Conservation (phyloP, 2,888 invertebrate species). For the Eupithecia subfuscata region DNA sequence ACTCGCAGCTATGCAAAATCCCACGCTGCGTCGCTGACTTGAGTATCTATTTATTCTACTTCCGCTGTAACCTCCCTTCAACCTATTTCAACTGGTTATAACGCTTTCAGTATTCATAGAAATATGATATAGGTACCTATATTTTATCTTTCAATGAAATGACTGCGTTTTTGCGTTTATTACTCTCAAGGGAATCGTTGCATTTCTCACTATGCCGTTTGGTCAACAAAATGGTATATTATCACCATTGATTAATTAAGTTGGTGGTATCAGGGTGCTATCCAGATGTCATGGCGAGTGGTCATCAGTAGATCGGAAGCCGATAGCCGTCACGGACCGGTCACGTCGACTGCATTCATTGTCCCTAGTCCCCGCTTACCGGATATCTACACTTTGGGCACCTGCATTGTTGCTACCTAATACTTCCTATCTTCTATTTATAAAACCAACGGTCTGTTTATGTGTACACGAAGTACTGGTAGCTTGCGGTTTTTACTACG, state of each 20-base stretch:
- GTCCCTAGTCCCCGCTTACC: slow-evolving; percentile 67
- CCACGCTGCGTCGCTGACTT: slow-evolving; percentile 6
- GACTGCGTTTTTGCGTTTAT: slow-evolving; percentile 8
- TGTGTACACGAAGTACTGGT: slow-evolving; percentile 9
- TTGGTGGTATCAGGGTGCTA: slow-evolving; percentile 22
- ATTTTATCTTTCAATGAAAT: neutral
- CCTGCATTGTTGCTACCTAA: slow-evolving; percentile 47
- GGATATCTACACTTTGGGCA: slow-evolving; percentile 72
- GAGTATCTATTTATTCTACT: slow-evolving; percentile 11
- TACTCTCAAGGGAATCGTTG: neutral
- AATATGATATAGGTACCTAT: neutral
- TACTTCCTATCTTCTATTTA: slow-evolving; percentile 25
- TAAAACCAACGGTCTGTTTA: slow-evolving; percentile 12
- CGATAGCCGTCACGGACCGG: slow-evolving; percentile 71
- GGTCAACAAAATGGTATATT: neutral
- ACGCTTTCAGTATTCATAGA: slow-evolving; percentile 6
- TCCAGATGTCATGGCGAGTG: slow-evolving; percentile 52
- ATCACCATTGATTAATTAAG: neutral
- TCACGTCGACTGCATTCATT: slow-evolving; percentile 51
- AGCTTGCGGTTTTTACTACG: slow-evolving; percentile 12
- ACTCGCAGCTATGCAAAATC: slow-evolving; percentile 17
- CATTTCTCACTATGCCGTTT: neutral
- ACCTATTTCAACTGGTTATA: neutral
- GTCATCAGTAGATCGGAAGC: slow-evolving; percentile 66
- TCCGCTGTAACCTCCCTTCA: slow-evolving; percentile 5